phyloP scores from a whole-genome alignment of 2,888 invertebrate species.

The Melieria crassipennis region DNA sequence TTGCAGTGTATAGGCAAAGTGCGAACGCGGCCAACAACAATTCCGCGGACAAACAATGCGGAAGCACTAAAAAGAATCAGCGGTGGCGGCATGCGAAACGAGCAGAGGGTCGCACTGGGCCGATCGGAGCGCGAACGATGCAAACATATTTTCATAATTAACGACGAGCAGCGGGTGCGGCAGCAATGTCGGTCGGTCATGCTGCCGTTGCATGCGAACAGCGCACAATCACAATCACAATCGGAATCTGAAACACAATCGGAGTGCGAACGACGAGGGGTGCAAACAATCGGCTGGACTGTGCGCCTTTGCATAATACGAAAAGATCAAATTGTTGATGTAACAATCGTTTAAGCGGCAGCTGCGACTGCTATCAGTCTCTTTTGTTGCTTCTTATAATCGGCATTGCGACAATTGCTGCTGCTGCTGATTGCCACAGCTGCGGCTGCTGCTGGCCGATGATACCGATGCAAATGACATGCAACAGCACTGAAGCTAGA shows the following conservation, averaged over 20 bases:
- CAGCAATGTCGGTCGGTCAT: neutral
- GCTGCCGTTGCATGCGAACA: constrained; percentile 7
- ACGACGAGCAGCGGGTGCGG: neutral
- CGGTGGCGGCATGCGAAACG: constrained; percentile 14
- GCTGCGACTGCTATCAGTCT: constrained; percentile 1
- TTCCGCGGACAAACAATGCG: constrained; percentile 21
- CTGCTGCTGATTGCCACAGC: neutral
- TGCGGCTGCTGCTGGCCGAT: too few species aligned
- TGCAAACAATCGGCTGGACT: neutral
- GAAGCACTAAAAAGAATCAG: constrained; percentile 17
- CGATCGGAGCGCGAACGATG: too few species aligned
- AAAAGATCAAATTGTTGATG: constrained; percentile 35
- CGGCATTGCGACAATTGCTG: neutral
- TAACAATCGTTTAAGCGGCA: constrained; percentile 27
- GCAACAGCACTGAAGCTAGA: too few species aligned
- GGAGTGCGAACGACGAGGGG: neutral
- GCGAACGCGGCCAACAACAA: neutral
- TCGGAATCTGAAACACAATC: neutral
- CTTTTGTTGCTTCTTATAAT: neutral
- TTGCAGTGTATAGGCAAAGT: constrained; percentile 13
- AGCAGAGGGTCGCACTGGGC: neutral
- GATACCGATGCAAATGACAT: too few species aligned
- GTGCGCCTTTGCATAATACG: neutral
- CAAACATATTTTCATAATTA: constrained; percentile 22
- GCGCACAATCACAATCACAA: constrained; percentile 5